phyloP scores from a whole-genome alignment of 1,140 invertebrate species.

The Elysia chlorotica region DNA sequence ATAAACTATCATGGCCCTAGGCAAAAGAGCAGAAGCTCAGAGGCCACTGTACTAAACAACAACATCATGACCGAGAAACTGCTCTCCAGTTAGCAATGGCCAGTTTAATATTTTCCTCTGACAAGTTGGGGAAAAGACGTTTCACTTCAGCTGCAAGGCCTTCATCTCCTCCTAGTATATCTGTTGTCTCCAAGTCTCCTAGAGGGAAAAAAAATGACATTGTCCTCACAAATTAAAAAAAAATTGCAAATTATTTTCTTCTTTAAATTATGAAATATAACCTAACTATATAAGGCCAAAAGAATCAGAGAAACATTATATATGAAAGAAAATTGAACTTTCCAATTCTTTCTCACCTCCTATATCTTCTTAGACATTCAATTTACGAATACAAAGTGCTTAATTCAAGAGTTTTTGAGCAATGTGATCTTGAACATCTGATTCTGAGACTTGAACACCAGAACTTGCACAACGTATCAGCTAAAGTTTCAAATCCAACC shows the following conservation, averaged over 20 bases:
- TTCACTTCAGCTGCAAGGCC: not conserved
- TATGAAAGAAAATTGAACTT: not conserved
- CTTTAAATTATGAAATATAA: not conserved
- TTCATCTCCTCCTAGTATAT: conserved; percentile 19
- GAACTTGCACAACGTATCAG: not conserved
- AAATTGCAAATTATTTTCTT: not conserved
- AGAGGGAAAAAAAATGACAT: not conserved
- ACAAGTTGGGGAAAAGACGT: conserved; percentile 5
- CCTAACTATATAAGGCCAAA: not conserved
- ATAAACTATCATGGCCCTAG: no score
- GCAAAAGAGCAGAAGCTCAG: no score
- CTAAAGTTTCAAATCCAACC: not conserved
- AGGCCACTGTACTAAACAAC: no score
- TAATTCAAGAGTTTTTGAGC: not conserved
- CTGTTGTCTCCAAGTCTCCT: conserved; percentile 11
- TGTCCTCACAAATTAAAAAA: not conserved
- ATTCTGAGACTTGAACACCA: not conserved
- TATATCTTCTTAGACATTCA: not conserved
- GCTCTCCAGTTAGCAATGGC: no score
- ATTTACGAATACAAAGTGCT: not conserved
- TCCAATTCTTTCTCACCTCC: not conserved
- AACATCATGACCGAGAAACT: no score
- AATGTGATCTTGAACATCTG: not conserved
- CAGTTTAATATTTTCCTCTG: no score
- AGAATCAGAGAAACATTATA: not conserved